Conservation (phyloP, 2,113 vertebrate species). For the Ammodytes dubius region DNA sequence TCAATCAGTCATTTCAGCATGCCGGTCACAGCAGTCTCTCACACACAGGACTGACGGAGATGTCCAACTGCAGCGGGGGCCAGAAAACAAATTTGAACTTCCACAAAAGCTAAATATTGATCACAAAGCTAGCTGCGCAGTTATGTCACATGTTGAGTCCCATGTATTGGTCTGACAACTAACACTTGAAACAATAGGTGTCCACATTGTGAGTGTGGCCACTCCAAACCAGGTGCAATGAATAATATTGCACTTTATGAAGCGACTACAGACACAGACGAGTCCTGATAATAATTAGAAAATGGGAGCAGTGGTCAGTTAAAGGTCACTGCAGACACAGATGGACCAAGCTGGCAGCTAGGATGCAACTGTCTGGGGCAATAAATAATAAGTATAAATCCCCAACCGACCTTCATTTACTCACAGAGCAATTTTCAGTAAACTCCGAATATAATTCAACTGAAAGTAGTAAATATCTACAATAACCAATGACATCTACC, state of each 20-base stretch:
- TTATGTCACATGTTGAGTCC: not conserved
- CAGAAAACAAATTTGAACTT: constrained; percentile 42
- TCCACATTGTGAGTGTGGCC: not conserved
- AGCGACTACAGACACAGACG: not conserved
- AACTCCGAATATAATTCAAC: not conserved
- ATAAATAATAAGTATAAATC: not conserved
- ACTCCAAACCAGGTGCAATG: not conserved
- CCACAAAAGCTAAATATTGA: constrained; percentile 17
- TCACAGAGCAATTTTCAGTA: not conserved
- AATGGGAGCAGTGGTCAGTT: not conserved
- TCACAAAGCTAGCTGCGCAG: constrained; percentile 1
- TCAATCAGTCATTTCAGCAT: constrained; percentile 60
- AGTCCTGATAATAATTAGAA: constrained; percentile 1
- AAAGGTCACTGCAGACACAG: constrained; percentile 25
- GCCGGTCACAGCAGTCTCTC: constrained; percentile 50
- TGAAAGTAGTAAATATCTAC: no score
- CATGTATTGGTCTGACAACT: constrained; percentile 14
- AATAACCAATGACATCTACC: not conserved
- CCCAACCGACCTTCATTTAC: not conserved
- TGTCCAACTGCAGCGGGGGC: constrained; percentile 14
- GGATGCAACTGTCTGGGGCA: not conserved
- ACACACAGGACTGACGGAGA: constrained; percentile 30
- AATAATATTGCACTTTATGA: constrained; percentile 3
- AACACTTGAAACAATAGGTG: not conserved
- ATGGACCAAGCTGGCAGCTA: not conserved